phyloP scores from a whole-genome alignment of 2,888 invertebrate genomes.

The Cephus pygmeus region DNA sequence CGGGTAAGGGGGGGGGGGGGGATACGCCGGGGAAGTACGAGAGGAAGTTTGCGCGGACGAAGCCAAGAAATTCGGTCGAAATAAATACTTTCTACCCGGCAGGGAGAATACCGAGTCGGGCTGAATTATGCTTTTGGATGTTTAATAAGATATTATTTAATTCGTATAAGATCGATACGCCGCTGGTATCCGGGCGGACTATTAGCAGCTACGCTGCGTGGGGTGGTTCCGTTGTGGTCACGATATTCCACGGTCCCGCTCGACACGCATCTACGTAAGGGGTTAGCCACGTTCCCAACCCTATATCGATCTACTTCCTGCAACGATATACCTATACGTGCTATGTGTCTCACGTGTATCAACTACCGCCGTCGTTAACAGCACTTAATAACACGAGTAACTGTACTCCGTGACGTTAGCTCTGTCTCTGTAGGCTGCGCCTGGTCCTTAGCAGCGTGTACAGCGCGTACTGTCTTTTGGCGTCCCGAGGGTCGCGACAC shows the following conservation, averaged over 20 bases:
- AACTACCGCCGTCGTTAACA: background rate
- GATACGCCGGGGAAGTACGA: background rate
- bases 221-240: background rate
- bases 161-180: background rate
- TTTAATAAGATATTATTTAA: too few relatives aligned
- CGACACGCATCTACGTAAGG: background rate
- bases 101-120: too few relatives aligned
- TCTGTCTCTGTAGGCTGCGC: background rate
- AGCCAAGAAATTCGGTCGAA: background rate
- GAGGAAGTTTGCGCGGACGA: background rate
- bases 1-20: background rate
- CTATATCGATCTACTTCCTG: background rate
- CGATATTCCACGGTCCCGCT: background rate
- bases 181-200: background rate
- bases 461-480: background rate
- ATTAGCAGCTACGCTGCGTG: background rate
- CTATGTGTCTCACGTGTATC: background rate
- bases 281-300: background rate
- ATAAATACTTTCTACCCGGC: too few relatives aligned
- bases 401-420: background rate
- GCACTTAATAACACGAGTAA: background rate
- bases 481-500: background rate
- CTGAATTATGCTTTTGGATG: too few relatives aligned
- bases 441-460: background rate
- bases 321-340: background rate